Conservation (phyloP, 2,888 invertebrate species). For the Ormyrus labotus region DNA sequence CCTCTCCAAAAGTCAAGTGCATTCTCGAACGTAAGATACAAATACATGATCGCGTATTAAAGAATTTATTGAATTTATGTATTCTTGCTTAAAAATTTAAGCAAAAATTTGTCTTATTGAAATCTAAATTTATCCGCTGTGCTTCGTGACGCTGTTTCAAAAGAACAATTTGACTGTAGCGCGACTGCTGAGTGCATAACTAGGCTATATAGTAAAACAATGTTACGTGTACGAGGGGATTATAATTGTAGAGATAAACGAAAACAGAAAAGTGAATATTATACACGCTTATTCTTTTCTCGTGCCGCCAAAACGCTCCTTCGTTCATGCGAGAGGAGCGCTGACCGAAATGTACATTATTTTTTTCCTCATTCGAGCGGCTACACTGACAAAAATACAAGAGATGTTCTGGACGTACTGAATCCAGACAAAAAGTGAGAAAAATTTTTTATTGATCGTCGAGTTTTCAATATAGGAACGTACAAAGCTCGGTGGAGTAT, state of each 20-base stretch:
- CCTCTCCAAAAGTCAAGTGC: conserved; percentile 11
- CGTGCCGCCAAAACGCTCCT: conserved; percentile 7
- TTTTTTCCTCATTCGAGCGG: conserved; percentile 10
- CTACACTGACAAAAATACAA: background rate
- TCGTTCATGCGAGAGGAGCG: conserved; percentile 11
- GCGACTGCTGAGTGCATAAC: conserved; percentile 16
- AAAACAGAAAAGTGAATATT: conserved; percentile 24
- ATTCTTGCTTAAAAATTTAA: background rate
- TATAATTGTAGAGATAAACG: conserved; percentile 30
- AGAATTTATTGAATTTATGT: conserved; percentile 21
- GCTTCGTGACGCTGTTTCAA: conserved; percentile 26
- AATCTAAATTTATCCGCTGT: background rate
- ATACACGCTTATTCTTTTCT: conserved; percentile 19
- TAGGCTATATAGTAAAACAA: conserved; percentile 22
- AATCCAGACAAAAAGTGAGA: conserved; percentile 5
- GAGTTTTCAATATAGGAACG: background rate
- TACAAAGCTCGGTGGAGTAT: background rate
- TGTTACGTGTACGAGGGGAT: conserved; percentile 18
- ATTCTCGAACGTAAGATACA: background rate
- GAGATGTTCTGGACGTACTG: background rate
- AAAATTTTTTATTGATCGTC: conserved; percentile 6
- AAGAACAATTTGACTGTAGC: conserved; percentile 11
- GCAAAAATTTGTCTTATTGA: background rate
- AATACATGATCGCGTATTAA: background rate
- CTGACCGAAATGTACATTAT: conserved; percentile 15